Conservation (phyloP, 1,140 invertebrate genomes). For the Scaptomyza montana region DNA sequence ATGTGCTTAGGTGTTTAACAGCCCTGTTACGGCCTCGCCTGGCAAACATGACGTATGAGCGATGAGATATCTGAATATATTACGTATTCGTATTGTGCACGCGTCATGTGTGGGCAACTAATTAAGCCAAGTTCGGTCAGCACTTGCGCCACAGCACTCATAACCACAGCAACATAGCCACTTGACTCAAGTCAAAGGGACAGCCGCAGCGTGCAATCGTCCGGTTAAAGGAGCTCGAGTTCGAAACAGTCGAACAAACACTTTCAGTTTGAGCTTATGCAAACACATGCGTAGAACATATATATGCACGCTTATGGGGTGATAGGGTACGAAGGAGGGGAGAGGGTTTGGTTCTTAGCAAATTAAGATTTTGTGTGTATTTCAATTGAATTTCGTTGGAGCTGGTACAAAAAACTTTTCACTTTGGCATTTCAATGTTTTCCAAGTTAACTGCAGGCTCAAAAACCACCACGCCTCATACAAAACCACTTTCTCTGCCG, state of each 20-base stretch:
- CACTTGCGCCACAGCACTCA: slow-evolving; percentile 13
- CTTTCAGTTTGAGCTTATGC: slow-evolving; percentile 2
- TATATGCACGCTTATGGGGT: neutral
- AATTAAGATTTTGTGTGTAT: slow-evolving; percentile 75
- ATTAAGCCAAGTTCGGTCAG: slow-evolving; percentile 26
- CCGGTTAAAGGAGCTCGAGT: slow-evolving; percentile 33
- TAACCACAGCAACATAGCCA: slow-evolving; percentile 11
- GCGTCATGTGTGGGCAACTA: slow-evolving; percentile 41
- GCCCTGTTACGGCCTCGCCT: too few species aligned
- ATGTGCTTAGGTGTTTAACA: too few species aligned
- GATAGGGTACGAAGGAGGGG: neutral
- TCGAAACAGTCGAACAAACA: slow-evolving; percentile 35
- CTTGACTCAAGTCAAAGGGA: slow-evolving; percentile 36
- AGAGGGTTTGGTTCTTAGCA: slow-evolving; percentile 53
- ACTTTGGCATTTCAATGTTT: slow-evolving; percentile 80
- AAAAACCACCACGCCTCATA: slow-evolving; percentile 39
- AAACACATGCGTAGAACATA: slow-evolving; percentile 9
- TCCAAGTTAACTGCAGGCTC: slow-evolving; percentile 71
- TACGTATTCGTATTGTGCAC: slow-evolving; percentile 22
- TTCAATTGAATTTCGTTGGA: slow-evolving; percentile 74
- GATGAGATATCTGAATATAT: neutral
- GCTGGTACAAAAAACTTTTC: slow-evolving; percentile 62
- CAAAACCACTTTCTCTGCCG: slow-evolving; percentile 42
- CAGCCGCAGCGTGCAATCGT: slow-evolving; percentile 25
- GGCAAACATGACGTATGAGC: slow-evolving; percentile 32